Conservation (phyloP, 2,888 invertebrate genomes). For the Agonopterix alstromeriana region DNA sequence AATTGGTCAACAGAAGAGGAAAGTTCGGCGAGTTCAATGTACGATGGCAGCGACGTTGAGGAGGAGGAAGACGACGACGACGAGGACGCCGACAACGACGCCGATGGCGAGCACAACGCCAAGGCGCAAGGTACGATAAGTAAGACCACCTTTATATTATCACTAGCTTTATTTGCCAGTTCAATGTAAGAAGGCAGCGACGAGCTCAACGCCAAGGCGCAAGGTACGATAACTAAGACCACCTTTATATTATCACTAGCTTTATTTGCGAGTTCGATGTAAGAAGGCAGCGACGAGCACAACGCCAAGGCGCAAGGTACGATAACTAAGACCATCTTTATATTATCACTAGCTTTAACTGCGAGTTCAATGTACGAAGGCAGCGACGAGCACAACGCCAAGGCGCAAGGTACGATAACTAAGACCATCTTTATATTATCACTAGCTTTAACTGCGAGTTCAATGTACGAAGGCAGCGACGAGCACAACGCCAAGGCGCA, state of each 20-base stretch:
- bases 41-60: slow-evolving; percentile 58
- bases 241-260: neutral
- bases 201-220: slow-evolving; percentile 47
- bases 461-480: neutral
- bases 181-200: slow-evolving; percentile 62
- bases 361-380: slow-evolving; percentile 58
- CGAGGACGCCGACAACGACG: slow-evolving; percentile 61
- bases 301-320: slow-evolving; percentile 53
- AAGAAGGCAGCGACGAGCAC: slow-evolving; percentile 10
- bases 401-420: slow-evolving; percentile 39
- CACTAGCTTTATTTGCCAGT: slow-evolving; percentile 19
- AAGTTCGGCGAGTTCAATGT: slow-evolving; percentile 63
- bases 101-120: slow-evolving; percentile 55
- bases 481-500: slow-evolving; percentile 43
- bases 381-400: slow-evolving; percentile 51
- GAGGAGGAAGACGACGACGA: slow-evolving; percentile 63
- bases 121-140: slow-evolving; percentile 43
- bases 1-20: slow-evolving; percentile 48
- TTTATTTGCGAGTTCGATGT: too few relatives aligned
- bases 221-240: slow-evolving; percentile 27
- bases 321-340: neutral
- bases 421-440: neutral
- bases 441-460: too few relatives aligned
- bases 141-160: neutral
- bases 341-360: neutral